Evolutionary conservation across 1,140 invertebrate species (phyloP), one percentile per base, ranked within the genome.

Genomic region (Liolophura sinensis): DNA sequence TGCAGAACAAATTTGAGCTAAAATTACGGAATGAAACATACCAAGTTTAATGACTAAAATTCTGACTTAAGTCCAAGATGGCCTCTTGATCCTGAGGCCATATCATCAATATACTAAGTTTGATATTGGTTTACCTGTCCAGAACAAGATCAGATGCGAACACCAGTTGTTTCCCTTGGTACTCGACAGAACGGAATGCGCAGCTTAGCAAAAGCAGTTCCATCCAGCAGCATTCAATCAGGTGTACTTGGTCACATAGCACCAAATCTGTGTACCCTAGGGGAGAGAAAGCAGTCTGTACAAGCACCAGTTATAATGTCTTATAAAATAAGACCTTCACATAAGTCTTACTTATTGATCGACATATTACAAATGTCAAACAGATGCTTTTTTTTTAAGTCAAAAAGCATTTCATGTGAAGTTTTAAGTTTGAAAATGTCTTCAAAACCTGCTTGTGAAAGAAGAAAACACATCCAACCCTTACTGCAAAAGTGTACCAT

Each of bases 141-240:
- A 82, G 63, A 27, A 75, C 66, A 60, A 82, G 76, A 67, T 82
- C 79, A 48, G 78, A 76, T 20, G 80, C 80, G 69, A 82, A 79
- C 12, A 78, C 77, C 7, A 82, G 74, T 16, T 70, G 58, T 31
- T 77, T 73, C 14, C 78, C 78, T 51, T 74, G 71, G 65, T 81
- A 73, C 56, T 76, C 73, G 73, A 79, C 77, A 31, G 80, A 82
- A 22, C 80, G 71, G 58, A 77, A 81, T 59, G 78, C 76, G 71
- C 78, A 78, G 65, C 80, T 81, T 7, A 81, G 73, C 7, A 81
- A 61, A 0, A 82, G 59, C 27, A 82, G 64, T 62, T 82, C 81
- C 78, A 81, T 80, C 81, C 81, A 82, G 59, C 79, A 79, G 52
- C 78, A 78, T 56, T 81, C 79, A 18, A 82, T 79, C 24, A 82